Evolutionary conservation across 2,113 vertebrate species (phyloP), one percentile per base, ranked within the genome.

Genomic region (Phoenicopterus ruber): DNA sequence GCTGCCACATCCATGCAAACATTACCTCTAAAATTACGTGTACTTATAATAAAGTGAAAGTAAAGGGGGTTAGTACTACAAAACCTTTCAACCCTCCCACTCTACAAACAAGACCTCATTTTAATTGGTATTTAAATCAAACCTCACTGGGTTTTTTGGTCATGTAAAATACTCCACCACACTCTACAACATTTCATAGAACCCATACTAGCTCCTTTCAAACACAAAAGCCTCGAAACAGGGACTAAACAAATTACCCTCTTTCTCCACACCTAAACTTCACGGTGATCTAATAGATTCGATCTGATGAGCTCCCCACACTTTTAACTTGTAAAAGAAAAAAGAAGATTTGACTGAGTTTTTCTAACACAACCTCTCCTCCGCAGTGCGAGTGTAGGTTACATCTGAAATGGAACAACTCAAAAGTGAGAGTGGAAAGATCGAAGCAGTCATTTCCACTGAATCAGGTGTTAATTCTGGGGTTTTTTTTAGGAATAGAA

Each of bases 381-480:
- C 71, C 1, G 1, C 84, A 88, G 38, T 38, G 40, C 9, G 2
- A 70, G 54, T 28, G 49, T 47, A 87, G 74, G 86, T 77, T 72
- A 36, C 66, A 5, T 77, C 46, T 95, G 72, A 90, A 96, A 80
- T 80, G 91, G 94, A 96, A 94, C 54, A 88, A 49, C 47, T 78
- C 62, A 83, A n/a, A 82, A 77, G 70, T 72, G 88, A 52, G 72
- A 93, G 63, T 83, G 95, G 91, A 95, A 97, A 96, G 79, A 88
- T 58, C 4, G 4, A 80, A 94, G 46, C 42, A 34, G 31, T 67
- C 47, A 10, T 96, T 97, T 97, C 93, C 94, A 93, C 50, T 86
- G 62, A 92, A 90, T 90, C 67, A 85, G 31, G 40, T 90, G 71
- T 54, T 86, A 71, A 86, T 74, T 86, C 25, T 54, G 71, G 14